Base-by-base conservation (phyloP, 2,113 vertebrate species). In the Coryphaenoides rupestris region DNA sequence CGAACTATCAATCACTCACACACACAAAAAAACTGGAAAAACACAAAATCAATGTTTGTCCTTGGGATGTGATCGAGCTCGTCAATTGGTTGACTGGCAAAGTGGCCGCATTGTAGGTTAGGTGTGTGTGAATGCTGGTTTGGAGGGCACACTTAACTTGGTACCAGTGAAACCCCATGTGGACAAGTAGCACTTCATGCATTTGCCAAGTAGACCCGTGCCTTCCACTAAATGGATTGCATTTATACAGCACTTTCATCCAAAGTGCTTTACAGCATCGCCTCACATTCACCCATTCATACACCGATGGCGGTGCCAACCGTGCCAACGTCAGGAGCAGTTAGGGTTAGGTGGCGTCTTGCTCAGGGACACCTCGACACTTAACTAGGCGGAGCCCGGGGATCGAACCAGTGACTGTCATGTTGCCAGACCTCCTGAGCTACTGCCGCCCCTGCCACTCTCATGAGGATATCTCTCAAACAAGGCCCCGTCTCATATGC, bases 1-100 rank as follows among this genome's bases (percentile, higher is more conserved):
- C 33, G n/a, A 76, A 73, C 59, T 53, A 80, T 79, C 73, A 75
- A 77, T 77, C 75, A 69, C 52, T 69, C 13, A 10, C 23, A 19
- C 26, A 10, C 13, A 15, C 58, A 40, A 40, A 13, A 40, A 10
- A 13, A 12, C 9, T 10, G 13, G n/a, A 49, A 49, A 19, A n/a
- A 1, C 24, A 46, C 63, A 74, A 62, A 68, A 73, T 65, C 58
- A 58, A 63, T 62, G 21, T 58, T n/a, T 56, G 58, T 33, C 56
- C 58, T 58, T 2, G 2, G 40, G 55, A 65, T 23, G 72, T 52
- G n/a, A 72, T 69, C 58, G 55, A 47, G 74, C 21, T 21, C 19
- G 9, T 28, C 46, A 46, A 66, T 58, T n/a, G 63, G 62, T 9
- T 57, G 59, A 50, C 63, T 47, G 9, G 53, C 26, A 54, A 52